Evolutionary conservation across 1,140 invertebrate genomes (phyloP).

Genomic region (Wiebesia pumilae): DNA sequence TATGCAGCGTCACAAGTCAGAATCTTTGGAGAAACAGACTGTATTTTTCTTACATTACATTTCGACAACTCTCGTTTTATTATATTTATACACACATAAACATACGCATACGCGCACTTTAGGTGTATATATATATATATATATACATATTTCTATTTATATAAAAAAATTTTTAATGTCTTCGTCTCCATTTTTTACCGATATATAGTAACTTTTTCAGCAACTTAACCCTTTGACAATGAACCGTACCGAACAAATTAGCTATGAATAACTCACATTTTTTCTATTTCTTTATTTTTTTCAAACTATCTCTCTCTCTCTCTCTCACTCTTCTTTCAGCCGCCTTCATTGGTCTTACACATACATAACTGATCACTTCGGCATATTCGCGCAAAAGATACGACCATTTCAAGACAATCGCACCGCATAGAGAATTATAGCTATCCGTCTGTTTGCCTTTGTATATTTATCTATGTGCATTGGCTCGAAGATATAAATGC

Average conservation of each 20-base stretch:
- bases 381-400: slow-evolving; percentile 41
- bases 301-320: not conserved
- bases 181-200: not conserved
- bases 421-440: slow-evolving; percentile 38
- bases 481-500: slow-evolving; percentile 14
- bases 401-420: slow-evolving; percentile 39
- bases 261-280: slow-evolving; percentile 31
- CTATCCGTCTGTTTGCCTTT: not conserved
- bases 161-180: not conserved
- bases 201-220: not conserved
- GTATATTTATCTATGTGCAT: not conserved
- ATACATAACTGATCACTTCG: slow-evolving; percentile 21
- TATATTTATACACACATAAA: no score
- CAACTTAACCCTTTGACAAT: slow-evolving; percentile 39
- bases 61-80: not conserved
- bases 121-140: not conserved
- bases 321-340: not conserved
- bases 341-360: not conserved
- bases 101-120: no score
- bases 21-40: slow-evolving; percentile 24
- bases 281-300: not conserved
- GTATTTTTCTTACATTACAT: slow-evolving; percentile 1
- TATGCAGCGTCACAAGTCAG: not conserved
- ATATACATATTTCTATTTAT: not conserved
- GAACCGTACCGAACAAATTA: slow-evolving; percentile 34